Conservation (phyloP, 1,140 invertebrate species). For the Drosophila bipectinata region DNA sequence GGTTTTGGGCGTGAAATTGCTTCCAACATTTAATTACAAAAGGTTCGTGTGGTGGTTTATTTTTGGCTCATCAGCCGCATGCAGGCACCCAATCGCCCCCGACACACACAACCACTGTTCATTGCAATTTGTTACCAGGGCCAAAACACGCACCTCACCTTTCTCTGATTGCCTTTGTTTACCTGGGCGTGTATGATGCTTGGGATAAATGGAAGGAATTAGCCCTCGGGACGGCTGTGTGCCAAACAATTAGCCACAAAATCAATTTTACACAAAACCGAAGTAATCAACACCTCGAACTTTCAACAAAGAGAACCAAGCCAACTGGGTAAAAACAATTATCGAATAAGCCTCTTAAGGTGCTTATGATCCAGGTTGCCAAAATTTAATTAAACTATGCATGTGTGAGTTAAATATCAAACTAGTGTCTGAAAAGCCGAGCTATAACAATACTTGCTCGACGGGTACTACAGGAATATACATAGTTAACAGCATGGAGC, state of each 20-base stretch:
- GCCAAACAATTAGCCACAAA: constrained; percentile 46
- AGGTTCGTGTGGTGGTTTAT: constrained; percentile 54
- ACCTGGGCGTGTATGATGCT: constrained; percentile 19
- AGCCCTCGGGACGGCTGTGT: constrained; percentile 7
- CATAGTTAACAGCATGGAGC: constrained; percentile 20
- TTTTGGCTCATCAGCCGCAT: constrained; percentile 45
- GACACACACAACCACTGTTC: constrained; percentile 4
- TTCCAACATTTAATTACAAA: constrained; percentile 70
- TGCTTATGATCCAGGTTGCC: background rate
- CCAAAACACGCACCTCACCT: constrained; percentile 45
- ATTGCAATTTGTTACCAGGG: constrained; percentile 55
- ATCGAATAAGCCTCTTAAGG: constrained; percentile 26
- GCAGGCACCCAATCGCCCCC: constrained; percentile 5
- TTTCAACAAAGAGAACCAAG: constrained; percentile 22
- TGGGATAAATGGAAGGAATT: constrained; percentile 41
- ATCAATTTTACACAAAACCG: constrained; percentile 38
- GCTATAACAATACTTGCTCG: background rate
- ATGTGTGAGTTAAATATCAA: constrained; percentile 31
- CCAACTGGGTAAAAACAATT: constrained; percentile 13
- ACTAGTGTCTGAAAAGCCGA: background rate
- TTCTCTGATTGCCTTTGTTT: constrained; percentile 32
- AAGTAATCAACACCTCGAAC: constrained; percentile 33
- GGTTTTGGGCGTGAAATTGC: constrained; percentile 53
- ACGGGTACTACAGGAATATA: constrained; percentile 22
- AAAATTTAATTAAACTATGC: constrained; percentile 19